Percentiles rank a stretch among this genome's conserved stretches.
Conservation (phyloP, 2,113 vertebrate species). For the Misgurnus anguillicaudatus region DNA sequence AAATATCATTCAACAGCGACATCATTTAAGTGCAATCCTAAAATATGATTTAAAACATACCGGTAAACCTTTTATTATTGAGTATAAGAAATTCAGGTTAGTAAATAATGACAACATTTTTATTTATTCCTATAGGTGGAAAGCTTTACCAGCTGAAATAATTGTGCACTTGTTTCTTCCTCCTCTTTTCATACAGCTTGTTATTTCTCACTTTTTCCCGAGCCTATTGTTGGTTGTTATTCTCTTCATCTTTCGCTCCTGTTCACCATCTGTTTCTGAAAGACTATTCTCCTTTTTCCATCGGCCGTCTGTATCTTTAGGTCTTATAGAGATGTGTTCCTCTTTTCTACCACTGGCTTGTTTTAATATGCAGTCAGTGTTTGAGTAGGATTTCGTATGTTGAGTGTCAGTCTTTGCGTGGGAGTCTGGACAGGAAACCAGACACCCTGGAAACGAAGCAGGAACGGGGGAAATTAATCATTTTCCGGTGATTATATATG, state of each 20-base stretch:
- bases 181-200: background rate
- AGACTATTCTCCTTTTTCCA: slow-evolving; percentile 3
- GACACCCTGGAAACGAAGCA: slow-evolving; percentile 14
- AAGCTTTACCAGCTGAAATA: slow-evolving; percentile 17
- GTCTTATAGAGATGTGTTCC: slow-evolving; percentile 5
- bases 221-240: slow-evolving; percentile 3
- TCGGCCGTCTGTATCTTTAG: background rate
- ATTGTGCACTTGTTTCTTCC: background rate
- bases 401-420: slow-evolving; percentile 14
- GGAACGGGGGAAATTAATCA: background rate
- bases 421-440: background rate
- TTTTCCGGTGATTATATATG: slow-evolving; percentile 2
- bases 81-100: too few relatives aligned
- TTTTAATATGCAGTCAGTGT: slow-evolving; percentile 38
- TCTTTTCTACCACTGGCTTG: slow-evolving; percentile 21
- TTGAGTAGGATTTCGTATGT: background rate
- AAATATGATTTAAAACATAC: too few relatives aligned
- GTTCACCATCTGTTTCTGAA: slow-evolving; percentile 7
- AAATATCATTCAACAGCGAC: too few relatives aligned
- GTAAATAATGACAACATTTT: background rate
- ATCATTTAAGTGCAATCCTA: too few relatives aligned
- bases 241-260: background rate
- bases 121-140: background rate
- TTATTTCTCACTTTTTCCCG: slow-evolving; percentile 18
- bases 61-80: too few relatives aligned